These are phyloP conservation scores for Drosophila melanogaster DNA, from an alignment of 1,140 invertebrate genomes.

Conservation along the genomic window DNA sequence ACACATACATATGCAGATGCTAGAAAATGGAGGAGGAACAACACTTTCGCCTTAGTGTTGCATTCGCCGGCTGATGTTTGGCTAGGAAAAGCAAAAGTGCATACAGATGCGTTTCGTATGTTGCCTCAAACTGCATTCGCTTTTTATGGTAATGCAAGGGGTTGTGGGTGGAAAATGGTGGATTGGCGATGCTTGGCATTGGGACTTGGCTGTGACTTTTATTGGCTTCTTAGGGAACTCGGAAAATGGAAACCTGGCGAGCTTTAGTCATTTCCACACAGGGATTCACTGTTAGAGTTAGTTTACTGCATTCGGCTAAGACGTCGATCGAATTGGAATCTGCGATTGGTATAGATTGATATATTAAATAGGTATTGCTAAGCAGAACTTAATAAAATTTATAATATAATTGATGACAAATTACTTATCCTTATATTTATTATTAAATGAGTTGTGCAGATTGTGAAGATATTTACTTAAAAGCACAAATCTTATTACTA, in stretches of 20 bases:
- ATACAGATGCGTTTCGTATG: constrained; percentile 73
- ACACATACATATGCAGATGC: constrained; percentile 9
- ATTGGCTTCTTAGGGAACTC: constrained; percentile 31
- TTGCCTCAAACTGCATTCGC: constrained; percentile 51
- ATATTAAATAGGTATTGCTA: neutral
- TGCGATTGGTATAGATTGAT: neutral
- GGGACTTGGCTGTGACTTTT: constrained; percentile 47
- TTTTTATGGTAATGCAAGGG: constrained; percentile 58
- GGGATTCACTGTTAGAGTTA: neutral
- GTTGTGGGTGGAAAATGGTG: constrained; percentile 28
- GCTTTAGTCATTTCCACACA: constrained; percentile 6
- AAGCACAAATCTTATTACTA: neutral
- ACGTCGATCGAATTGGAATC: neutral
- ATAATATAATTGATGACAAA: neutral
- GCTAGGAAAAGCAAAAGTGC: constrained; percentile 59
- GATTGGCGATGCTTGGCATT: constrained; percentile 10
- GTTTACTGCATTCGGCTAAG: neutral
- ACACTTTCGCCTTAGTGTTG: constrained; percentile 68
- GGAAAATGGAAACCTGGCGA: constrained; percentile 15
- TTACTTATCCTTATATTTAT: no score
- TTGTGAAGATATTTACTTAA: neutral
- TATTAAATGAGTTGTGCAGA: no score
- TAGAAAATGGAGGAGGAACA: constrained; percentile 22
- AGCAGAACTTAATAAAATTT: no score
- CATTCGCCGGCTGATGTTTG: constrained; percentile 47